A percentile compares a stretch with the other conserved stretches of the same genome.
phyloP scores from a whole-genome alignment of 2,113 vertebrate genomes.

The Scomber colias region DNA sequence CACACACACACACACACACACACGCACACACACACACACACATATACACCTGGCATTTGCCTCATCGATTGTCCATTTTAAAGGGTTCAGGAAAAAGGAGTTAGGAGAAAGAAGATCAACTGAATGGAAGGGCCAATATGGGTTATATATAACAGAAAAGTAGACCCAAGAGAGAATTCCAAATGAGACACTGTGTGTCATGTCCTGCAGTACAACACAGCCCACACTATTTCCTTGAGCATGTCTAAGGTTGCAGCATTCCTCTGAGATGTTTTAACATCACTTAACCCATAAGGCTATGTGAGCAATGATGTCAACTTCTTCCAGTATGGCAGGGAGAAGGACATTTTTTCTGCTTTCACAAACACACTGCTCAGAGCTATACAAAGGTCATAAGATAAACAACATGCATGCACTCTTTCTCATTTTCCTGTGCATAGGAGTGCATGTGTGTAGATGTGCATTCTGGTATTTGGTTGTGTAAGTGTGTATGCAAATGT shows the following conservation, averaged over 20 bases:
- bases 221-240: conserved; percentile 8
- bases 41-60: neutral
- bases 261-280: conserved; percentile 1
- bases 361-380: too few relatives aligned
- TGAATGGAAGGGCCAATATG: neutral
- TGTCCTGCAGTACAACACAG: neutral
- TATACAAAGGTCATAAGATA: neutral
- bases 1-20: too few relatives aligned
- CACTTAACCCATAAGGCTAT: neutral
- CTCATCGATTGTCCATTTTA: conserved; percentile 24
- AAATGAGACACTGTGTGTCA: neutral
- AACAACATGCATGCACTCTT: neutral
- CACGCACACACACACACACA: too few relatives aligned
- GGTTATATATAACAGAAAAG: neutral
- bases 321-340: too few relatives aligned
- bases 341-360: too few relatives aligned
- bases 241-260: conserved; percentile 1
- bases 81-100: neutral
- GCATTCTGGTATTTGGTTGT: neutral
- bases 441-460: too few relatives aligned
- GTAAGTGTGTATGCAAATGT: neutral
- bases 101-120: neutral
- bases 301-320: neutral
- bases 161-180: neutral
- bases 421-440: too few relatives aligned